Conservation (phyloP, 2,888 invertebrate genomes). For the Elegia similella region DNA sequence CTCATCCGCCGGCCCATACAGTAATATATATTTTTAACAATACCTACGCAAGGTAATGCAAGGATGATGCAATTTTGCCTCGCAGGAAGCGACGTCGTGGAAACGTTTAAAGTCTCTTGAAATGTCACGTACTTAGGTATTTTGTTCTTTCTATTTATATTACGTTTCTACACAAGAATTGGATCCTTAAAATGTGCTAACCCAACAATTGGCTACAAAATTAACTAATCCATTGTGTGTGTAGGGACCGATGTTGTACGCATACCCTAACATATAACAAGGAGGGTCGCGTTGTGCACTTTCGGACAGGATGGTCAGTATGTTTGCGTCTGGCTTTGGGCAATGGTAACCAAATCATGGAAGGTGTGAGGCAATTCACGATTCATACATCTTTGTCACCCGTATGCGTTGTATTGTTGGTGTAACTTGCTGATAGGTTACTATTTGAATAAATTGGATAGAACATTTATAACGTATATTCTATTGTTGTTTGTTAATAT, state of each 20-base stretch:
- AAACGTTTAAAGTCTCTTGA: no score
- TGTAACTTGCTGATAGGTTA: not conserved
- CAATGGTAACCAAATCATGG: slow-evolving; percentile 5
- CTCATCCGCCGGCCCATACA: no score
- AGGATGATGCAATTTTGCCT: no score
- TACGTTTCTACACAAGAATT: no score
- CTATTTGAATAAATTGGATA: no score
- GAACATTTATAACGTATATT: no score
- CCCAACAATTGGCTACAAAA: not conserved
- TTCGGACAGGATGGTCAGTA: slow-evolving; percentile 16
- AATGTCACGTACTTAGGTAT: no score
- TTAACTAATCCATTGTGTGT: slow-evolving; percentile 5
- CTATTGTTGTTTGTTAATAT: no score
- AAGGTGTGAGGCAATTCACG: slow-evolving; percentile 16
- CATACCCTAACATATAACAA: slow-evolving; percentile 9
- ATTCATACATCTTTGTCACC: not conserved
- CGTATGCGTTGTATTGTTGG: not conserved
- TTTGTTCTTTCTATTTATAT: no score
- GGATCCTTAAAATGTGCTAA: not conserved
- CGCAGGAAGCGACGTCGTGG: no score
- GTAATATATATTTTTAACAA: no score
- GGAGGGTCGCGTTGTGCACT: slow-evolving; percentile 2
- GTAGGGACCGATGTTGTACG: slow-evolving; percentile 16
- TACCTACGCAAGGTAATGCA: no score
- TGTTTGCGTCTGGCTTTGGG: not conserved